Base-by-base conservation (phyloP, 2,113 vertebrate genomes). In the Entelurus aequoreus region DNA sequence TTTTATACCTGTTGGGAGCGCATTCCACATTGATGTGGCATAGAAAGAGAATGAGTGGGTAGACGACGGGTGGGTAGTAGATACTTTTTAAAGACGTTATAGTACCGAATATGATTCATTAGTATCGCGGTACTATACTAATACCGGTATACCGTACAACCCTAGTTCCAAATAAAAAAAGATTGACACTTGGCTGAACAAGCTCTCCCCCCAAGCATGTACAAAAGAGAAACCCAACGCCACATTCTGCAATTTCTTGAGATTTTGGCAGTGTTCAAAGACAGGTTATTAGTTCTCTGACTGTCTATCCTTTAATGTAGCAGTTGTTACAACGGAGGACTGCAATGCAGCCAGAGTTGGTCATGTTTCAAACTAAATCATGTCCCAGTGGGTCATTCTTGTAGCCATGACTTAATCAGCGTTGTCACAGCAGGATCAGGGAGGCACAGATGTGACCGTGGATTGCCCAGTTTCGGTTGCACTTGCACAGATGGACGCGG, bases 261-360 rank as follows among this genome's bases (percentile, higher is more conserved):
- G 62, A 58, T 67, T 61, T 62, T 76, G 68, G 62, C 70, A 65
- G 69, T 7, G 56, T 58, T 57, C 53, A 47, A 48, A 60, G 51
- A 65, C 67, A 72, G 66, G 68, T 83, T 74, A 75, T 66, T 50
- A 64, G 78, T 78, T 72, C 68, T 63, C 51, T 76, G 65, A 52
- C 65, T 57, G 50, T 60, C 52, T 9, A 44, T 63, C 58, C 44
- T 56, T 61, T 48, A 72, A 63, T 57, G 67, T 28, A 69, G 57
- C 48, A 63, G 50, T 16, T 40, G 8, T 42, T 42, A 12, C 6
- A 16, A 42, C 19, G 19, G 14, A 55, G 38, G 37, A 15, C 54
- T 42, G 37, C 38, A 42, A 35, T 56, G 54, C 9, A 1, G 40
- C 10, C 5, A 38, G 16, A 42, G 40, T 10, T 40, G 54, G 54